Base-by-base conservation (phyloP, 2,113 vertebrate genomes). In the Muntiacus reevesi region DNA sequence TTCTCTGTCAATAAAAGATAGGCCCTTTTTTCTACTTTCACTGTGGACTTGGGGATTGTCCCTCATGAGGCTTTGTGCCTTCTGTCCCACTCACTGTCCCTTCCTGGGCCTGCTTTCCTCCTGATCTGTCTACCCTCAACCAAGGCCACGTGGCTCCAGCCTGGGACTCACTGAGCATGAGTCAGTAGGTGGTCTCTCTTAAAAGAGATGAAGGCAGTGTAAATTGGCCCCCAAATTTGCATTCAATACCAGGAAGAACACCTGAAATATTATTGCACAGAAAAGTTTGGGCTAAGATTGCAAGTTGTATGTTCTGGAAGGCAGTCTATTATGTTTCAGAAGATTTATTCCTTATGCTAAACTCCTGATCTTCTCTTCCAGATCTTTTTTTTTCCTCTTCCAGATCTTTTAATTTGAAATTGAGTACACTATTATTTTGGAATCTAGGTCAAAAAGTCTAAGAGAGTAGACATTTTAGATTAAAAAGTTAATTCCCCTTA, bases 401-500 rank as follows among this genome's bases (percentile, higher is more conserved):
- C 14, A 55, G 27, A 33, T 47, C 28, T 83, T 91, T 64, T n/a
- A 76, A 47, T 67, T n/a, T 78, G 78, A 88, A 81, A 91, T 50
- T 54, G 59, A 78, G 36, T 28, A 67, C 6, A 50, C 30, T 45
- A 84, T 30, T 78, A 64, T 67, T 94, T 87, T 76, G 8, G 60
- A 36, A 47, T 67, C 15, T 40, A 50, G 36, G 45, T 59, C 6
- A 45, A 28, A 86, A 87, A 43, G 19, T 33, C 6, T 89, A 89
- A 76, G 74, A 89, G 28, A 40, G 47, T 89, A 76, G 28, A 36
- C 17, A 96, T 62, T 52, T 87, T 76, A 95, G 25, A 16, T 78
- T 85, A 88, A 91, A 78, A 88, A n/a, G 33, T 50, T 71, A 90
- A 90, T 91, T 95, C 28, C 91, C 25, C 43, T 81, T 71, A 76